Percentiles rank a stretch among this genome's conserved stretches.
These are phyloP conservation scores for Eupithecia tripunctaria DNA, from an alignment of 2,888 invertebrate genomes.

Conservation along the genomic window DNA sequence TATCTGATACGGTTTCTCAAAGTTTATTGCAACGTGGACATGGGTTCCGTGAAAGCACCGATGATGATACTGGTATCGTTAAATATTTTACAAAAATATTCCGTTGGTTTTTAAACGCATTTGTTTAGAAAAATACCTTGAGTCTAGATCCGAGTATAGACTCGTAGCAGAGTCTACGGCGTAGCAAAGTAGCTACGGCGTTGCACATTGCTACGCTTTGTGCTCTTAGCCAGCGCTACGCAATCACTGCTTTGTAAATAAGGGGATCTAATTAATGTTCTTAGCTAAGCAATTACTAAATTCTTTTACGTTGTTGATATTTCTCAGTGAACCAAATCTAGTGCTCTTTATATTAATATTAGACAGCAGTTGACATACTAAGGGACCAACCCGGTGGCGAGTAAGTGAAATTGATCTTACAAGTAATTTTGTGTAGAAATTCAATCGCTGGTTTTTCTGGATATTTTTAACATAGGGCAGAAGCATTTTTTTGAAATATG, in stretches of 20 bases:
- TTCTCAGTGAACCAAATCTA: background rate
- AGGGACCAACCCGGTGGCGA: background rate
- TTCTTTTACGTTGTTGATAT: slow-evolving; percentile 2
- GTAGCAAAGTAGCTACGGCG: slow-evolving; percentile 7
- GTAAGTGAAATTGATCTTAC: background rate
- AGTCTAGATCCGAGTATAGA: background rate
- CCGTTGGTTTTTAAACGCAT: background rate
- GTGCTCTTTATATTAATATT: background rate
- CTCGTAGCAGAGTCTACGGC: background rate
- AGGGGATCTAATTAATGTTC: background rate
- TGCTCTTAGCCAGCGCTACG: slow-evolving; percentile 1
- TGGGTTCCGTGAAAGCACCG: too few species aligned
- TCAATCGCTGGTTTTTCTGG: background rate
- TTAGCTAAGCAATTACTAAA: background rate
- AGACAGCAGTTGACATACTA: background rate
- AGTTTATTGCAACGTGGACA: too few species aligned
- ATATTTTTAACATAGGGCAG: too few species aligned
- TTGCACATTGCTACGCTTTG: slow-evolving; percentile 10
- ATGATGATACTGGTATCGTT: background rate
- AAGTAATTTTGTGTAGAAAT: background rate
- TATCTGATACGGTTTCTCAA: too few species aligned
- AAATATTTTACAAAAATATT: background rate
- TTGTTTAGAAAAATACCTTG: background rate
- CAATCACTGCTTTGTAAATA: slow-evolving; percentile 7
- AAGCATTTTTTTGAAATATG: too few species aligned